These are phyloP conservation scores for Gonioctena quinquepunctata DNA, from an alignment of 1,140 invertebrate species.

Conservation along the genomic window DNA sequence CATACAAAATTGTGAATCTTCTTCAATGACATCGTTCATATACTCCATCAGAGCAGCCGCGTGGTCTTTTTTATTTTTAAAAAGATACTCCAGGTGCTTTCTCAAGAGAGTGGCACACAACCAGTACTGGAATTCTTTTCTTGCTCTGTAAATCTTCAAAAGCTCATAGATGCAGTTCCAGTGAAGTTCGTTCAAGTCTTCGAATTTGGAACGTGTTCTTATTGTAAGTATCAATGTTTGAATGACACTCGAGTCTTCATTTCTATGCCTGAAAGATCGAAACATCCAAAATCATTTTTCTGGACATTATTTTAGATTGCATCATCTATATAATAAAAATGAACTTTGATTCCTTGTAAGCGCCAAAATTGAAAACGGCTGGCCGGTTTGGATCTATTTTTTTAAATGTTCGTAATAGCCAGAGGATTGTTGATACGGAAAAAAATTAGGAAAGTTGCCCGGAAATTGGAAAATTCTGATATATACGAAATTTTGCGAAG, in stretches of 20 bases:
- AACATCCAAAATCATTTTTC: too few species aligned
- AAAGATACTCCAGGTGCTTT: constrained; percentile 10
- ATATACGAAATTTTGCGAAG: too few species aligned
- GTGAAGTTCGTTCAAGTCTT: constrained; percentile 8
- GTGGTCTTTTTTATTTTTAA: background rate
- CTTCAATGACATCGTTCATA: background rate
- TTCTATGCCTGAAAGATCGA: constrained; percentile 15
- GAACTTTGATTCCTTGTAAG: too few species aligned
- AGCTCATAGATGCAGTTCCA: constrained; percentile 14
- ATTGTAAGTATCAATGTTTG: background rate
- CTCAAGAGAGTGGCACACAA: background rate
- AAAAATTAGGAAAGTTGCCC: too few species aligned
- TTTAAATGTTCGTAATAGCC: too few species aligned
- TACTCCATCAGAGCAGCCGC: background rate
- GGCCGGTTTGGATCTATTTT: too few species aligned
- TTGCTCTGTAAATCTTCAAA: background rate
- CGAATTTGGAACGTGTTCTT: background rate
- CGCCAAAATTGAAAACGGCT: too few species aligned
- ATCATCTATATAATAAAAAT: too few species aligned
- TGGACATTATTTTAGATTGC: too few species aligned
- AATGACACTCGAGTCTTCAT: background rate
- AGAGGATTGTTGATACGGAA: too few species aligned
- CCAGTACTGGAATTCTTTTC: background rate
- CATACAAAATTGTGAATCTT: background rate
- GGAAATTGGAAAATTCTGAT: too few species aligned